Evolutionary conservation across 1,140 invertebrate genomes (phyloP).

Genomic region (Babylonia areolata): DNA sequence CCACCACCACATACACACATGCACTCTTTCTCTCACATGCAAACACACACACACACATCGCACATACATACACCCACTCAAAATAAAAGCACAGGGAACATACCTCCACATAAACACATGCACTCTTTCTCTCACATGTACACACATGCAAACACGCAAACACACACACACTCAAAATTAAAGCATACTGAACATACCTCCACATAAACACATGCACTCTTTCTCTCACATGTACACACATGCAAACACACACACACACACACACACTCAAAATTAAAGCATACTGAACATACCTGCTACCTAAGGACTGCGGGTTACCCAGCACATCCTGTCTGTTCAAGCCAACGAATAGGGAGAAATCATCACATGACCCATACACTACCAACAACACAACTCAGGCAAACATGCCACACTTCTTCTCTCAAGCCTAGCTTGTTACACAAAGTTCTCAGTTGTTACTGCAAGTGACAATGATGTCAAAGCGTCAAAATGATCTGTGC

Average conservation of each 20-base stretch:
- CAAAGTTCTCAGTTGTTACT: too few species aligned
- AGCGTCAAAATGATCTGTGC: too few species aligned
- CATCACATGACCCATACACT: background rate
- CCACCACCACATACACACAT: background rate
- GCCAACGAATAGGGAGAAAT: conserved; percentile 15
- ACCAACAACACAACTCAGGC: background rate
- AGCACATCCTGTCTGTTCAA: conserved; percentile 64
- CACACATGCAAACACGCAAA: background rate
- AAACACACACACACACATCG: background rate
- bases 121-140: background rate
- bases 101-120: background rate
- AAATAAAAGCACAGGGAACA: too few species aligned
- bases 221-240: background rate
- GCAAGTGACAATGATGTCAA: too few species aligned
- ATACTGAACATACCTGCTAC: conserved; percentile 65
- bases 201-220: background rate
- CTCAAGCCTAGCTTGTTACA: too few species aligned
- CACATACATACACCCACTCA: background rate
- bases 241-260: background rate
- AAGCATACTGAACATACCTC: conserved; percentile 56
- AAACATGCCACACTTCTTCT: background rate
- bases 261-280: background rate
- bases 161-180: background rate
- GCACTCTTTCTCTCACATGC: background rate
- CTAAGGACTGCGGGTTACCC: conserved; percentile 69